Evolutionary conservation across 2,113 vertebrate species (phyloP).

Genomic region (Junco hyemalis): DNA sequence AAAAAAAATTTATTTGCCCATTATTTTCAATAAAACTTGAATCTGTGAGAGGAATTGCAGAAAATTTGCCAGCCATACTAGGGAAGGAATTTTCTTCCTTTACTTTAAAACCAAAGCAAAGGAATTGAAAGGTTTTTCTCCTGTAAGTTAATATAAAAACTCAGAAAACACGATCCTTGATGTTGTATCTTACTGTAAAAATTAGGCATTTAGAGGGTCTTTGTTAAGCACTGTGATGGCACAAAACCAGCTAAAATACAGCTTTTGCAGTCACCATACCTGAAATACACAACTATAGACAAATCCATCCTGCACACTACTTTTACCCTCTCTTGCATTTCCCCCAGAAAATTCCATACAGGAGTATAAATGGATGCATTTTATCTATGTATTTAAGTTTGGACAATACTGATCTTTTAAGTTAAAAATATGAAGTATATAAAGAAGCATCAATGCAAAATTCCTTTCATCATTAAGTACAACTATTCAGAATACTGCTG

Average conservation of each 20-base stretch:
- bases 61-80: not conserved
- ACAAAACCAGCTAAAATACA: not conserved
- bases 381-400: not conserved
- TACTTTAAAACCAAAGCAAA: not conserved
- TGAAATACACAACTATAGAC: not conserved
- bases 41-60: not conserved
- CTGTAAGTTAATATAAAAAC: not conserved
- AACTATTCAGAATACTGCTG: constrained; percentile 33
- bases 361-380: not conserved
- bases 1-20: not conserved
- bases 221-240: not conserved
- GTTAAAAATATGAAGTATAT: not conserved
- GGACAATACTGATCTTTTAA: not conserved
- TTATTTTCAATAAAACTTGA: not conserved
- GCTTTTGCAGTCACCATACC: not conserved
- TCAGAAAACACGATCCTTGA: not conserved
- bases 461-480: not conserved
- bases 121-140: not conserved
- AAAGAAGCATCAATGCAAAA: constrained; percentile 29
- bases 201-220: not conserved
- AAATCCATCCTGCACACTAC: not conserved
- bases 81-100: not conserved
- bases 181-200: not conserved
- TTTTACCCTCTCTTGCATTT: not conserved
- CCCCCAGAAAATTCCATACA: not conserved